Evolutionary conservation across 1,140 invertebrate genomes (phyloP), one percentile per base, ranked within the genome.

Genomic region (Formica exsecta): DNA sequence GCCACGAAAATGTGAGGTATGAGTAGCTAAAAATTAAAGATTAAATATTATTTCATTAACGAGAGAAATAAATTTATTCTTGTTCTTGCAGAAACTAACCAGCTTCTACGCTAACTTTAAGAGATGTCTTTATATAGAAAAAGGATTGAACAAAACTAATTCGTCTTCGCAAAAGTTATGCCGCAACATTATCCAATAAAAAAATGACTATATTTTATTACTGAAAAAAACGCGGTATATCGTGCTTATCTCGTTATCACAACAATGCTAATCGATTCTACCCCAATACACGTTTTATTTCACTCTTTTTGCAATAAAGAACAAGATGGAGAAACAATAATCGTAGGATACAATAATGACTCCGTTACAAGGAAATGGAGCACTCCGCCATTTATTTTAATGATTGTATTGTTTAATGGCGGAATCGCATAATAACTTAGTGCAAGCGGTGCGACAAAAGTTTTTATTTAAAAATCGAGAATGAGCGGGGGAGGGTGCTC

Each of bases 381-480:
- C n/a, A 16, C 13, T 73, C 38, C 32, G 36, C 22, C 16, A 44
- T 54, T 81, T 81, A 66, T 61, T 83, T 71, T 74, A 83, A 61
- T 41, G 29, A 83, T 8, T 6, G 19, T n/a, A 48, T 74, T 74
- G 68, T 74, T 62, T 68, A 29, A 61, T 8, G 38, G 2, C 3
- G 41, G 44, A 38, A 22, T 62, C 57, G 57, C 54, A 61, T 61
- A 44, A 83, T 74, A 62, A 73, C 54, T 61, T 48, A 74, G 25
- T 41, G 54, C 68, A 48, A 19, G 32, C 54, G 51, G 66, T 4
- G 65, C 51, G 19, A 41, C 32, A 16, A 70, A 80, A 80, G 32
- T 81, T 81, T 81, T 59, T 59, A 22, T 54, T 59, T 36, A 19
- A 70, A 80, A 80, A 38, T 22, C 64, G 22, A 22, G 29, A 11